Conservation (phyloP, 1,140 invertebrate species). For the Bradynema listronoti region DNA sequence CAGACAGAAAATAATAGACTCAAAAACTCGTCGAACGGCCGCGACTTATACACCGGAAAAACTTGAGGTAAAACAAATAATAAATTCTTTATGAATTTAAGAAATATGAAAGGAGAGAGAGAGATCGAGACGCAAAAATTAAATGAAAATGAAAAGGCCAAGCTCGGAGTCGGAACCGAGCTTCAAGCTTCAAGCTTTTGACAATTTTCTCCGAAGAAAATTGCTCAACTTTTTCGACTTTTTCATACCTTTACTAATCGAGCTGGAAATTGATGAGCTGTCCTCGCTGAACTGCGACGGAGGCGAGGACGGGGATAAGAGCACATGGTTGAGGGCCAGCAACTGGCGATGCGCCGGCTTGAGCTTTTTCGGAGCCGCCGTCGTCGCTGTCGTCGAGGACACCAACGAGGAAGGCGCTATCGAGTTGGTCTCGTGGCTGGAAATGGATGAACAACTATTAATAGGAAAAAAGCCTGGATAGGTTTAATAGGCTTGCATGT, state of each 20-base stretch:
- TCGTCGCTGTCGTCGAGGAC: too few relatives aligned
- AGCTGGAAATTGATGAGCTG: constrained; percentile 7
- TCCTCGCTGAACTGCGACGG: not conserved
- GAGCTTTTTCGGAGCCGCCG: too few relatives aligned
- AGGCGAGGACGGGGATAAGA: not conserved
- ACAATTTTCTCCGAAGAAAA: constrained; percentile 3
- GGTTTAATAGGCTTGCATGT: not conserved
- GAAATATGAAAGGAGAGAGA: too few relatives aligned
- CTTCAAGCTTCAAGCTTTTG: not conserved
- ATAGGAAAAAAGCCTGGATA: not conserved
- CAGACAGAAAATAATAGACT: too few relatives aligned
- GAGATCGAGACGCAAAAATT: not conserved
- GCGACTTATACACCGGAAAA: too few relatives aligned
- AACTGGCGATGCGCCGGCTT: too few relatives aligned
- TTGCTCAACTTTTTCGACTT: constrained; percentile 15
- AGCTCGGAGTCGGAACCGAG: not conserved
- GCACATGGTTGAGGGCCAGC: not conserved
- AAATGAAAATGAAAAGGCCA: not conserved
- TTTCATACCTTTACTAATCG: constrained; percentile 5
- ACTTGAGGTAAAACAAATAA: too few relatives aligned
- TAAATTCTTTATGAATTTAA: too few relatives aligned
- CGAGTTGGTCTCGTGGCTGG: not conserved
- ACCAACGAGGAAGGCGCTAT: not conserved
- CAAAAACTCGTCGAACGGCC: too few relatives aligned
- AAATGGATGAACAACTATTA: not conserved